A percentile compares a stretch with the other conserved stretches of the same genome.
These are phyloP conservation scores for Ochotona curzoniae DNA, from an alignment of 2,113 vertebrate species.

Conservation along the genomic window DNA sequence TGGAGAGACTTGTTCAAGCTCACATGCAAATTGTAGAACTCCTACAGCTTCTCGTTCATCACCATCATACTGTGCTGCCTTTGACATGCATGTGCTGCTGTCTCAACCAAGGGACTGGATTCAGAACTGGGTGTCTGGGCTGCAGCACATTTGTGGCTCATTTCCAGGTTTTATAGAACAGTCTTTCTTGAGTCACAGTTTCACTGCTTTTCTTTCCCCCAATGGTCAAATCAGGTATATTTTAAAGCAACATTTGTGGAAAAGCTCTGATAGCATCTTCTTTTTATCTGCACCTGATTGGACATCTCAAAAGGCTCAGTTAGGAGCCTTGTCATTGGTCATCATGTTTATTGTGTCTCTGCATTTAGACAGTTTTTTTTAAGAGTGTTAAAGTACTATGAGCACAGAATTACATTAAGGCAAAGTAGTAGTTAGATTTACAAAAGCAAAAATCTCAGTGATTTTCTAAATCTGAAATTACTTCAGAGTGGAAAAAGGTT, in stretches of 20 bases:
- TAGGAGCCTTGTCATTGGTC: background rate
- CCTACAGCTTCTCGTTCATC: background rate
- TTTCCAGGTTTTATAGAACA: slow-evolving; percentile 40
- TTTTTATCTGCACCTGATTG: slow-evolving; percentile 22
- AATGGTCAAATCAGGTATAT: slow-evolving; percentile 18
- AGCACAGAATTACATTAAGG: slow-evolving; percentile 2
- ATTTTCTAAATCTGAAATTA: slow-evolving; percentile 48
- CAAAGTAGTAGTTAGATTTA: slow-evolving; percentile 7
- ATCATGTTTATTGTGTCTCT: slow-evolving; percentile 38
- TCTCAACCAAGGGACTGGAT: background rate
- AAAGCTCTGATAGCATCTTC: slow-evolving; percentile 9
- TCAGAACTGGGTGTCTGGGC: background rate
- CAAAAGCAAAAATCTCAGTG: slow-evolving; percentile 22
- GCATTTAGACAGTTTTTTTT: slow-evolving; percentile 24
- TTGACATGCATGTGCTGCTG: background rate
- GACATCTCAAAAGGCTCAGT: background rate
- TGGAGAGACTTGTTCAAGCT: slow-evolving; percentile 48
- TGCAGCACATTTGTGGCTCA: background rate
- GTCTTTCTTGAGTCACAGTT: slow-evolving; percentile 18
- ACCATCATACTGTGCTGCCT: background rate
- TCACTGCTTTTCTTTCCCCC: slow-evolving; percentile 40
- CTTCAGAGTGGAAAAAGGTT: slow-evolving; percentile 35
- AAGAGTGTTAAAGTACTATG: slow-evolving; percentile 13
- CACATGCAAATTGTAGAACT: slow-evolving; percentile 18
- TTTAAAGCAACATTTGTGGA: slow-evolving; percentile 39